These are phyloP conservation scores for Trichonephila clavipes DNA, from an alignment of 1,140 invertebrate genomes.

Conservation along the genomic window DNA sequence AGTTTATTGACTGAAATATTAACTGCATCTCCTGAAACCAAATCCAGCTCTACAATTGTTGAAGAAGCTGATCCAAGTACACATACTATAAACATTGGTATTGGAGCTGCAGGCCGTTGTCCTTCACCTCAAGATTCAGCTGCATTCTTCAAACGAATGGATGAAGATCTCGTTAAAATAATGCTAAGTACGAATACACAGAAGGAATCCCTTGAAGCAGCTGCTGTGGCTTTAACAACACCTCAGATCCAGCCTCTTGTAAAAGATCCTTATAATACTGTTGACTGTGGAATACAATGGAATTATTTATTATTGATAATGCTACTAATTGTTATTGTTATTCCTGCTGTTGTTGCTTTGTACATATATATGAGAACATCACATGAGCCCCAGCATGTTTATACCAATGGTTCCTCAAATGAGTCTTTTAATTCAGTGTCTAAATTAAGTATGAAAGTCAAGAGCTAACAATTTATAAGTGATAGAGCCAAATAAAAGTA, in stretches of 20 bases:
- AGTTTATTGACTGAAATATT: conserved; percentile 77
- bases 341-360: conserved; percentile 57
- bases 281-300: conserved; percentile 72
- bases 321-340: conserved; percentile 50
- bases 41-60: conserved; percentile 1
- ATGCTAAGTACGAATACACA: conserved; percentile 71
- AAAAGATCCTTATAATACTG: conserved; percentile 67
- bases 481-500: not conserved
- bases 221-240: conserved; percentile 47
- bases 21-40: conserved; percentile 8
- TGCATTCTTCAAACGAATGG: conserved; percentile 76
- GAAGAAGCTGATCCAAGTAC: conserved; percentile 35
- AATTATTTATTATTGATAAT: conserved; percentile 60
- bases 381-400: conserved; percentile 44
- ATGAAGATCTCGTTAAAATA: conserved; percentile 77
- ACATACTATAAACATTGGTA: conserved; percentile 76
- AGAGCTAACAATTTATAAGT: not conserved
- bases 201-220: conserved; percentile 71
- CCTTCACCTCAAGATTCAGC: conserved; percentile 71
- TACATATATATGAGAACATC: conserved; percentile 61
- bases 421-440: not conserved
- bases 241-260: conserved; percentile 72
- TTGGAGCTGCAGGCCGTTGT: conserved; percentile 63
- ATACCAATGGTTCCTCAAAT: conserved; percentile 21
- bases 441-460: not conserved